Evolutionary conservation across 2,797 vertebrate species (phyloP).

Genomic region (Orestias chungarensis): DNA sequence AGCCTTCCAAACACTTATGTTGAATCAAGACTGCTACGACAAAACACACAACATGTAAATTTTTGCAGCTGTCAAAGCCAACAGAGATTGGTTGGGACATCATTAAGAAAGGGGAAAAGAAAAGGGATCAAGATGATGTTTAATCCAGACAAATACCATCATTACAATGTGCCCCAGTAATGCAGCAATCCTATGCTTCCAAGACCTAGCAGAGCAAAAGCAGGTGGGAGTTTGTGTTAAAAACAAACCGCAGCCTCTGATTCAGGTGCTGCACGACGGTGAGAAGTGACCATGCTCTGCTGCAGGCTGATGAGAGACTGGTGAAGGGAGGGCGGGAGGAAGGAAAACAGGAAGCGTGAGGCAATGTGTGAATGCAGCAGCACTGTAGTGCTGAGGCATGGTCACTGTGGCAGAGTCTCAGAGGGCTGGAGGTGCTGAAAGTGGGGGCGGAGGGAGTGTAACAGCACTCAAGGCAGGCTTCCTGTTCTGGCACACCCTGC

Average conservation of each 20-base stretch:
- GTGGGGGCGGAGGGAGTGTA: not conserved
- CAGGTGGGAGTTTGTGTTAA: not conserved
- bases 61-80: not conserved
- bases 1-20: not conserved
- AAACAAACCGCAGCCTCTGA: not conserved
- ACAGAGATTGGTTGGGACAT: not conserved
- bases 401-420: constrained; percentile 33
- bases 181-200: not conserved
- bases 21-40: not conserved
- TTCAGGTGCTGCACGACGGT: not conserved
- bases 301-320: constrained; percentile 13
- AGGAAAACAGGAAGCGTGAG: constrained; percentile 49
- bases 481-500: constrained; percentile 76
- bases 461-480: constrained; percentile 66
- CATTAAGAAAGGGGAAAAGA: not conserved
- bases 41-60: not conserved
- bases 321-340: constrained; percentile 12
- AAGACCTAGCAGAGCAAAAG: not conserved
- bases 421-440: constrained; percentile 25
- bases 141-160: not conserved
- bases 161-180: not conserved
- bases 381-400: constrained; percentile 23
- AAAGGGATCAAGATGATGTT: not conserved
- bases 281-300: constrained; percentile 3
- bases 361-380: constrained; percentile 26